phyloP scores from a whole-genome alignment of 2,797 vertebrate genomes.

The Peromyscus nudipes region DNA sequence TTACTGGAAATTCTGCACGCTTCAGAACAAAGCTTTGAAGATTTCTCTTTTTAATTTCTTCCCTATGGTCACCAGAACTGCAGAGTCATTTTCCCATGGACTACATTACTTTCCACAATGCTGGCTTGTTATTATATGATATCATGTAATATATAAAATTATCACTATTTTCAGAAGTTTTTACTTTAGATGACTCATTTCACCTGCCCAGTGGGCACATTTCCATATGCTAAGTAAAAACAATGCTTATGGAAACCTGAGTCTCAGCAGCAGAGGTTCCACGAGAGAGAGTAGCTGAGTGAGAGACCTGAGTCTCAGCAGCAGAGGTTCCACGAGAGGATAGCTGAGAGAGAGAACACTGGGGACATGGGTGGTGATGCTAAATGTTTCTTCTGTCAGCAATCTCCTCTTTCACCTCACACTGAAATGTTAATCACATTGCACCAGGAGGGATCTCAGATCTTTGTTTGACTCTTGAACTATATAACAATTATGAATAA shows the following conservation, averaged over 20 bases:
- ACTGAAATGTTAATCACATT: neutral
- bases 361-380: neutral
- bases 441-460: neutral
- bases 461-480: neutral
- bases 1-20: conserved; percentile 2
- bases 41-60: neutral
- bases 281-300: neutral
- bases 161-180: neutral
- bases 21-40: neutral
- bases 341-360: neutral
- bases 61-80: neutral
- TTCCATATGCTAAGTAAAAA: neutral
- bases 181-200: neutral
- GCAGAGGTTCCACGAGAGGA: neutral
- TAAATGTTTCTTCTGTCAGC: neutral
- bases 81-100: neutral
- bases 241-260: neutral
- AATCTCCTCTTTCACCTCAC: neutral
- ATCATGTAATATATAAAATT: neutral
- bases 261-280: neutral
- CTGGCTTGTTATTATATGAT: neutral
- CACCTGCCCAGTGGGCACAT: neutral
- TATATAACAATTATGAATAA: neutral
- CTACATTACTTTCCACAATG: neutral
- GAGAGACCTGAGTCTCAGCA: neutral